Base-by-base conservation (phyloP, 1,140 invertebrate species). In the Aphaenogaster ashmeadi region DNA sequence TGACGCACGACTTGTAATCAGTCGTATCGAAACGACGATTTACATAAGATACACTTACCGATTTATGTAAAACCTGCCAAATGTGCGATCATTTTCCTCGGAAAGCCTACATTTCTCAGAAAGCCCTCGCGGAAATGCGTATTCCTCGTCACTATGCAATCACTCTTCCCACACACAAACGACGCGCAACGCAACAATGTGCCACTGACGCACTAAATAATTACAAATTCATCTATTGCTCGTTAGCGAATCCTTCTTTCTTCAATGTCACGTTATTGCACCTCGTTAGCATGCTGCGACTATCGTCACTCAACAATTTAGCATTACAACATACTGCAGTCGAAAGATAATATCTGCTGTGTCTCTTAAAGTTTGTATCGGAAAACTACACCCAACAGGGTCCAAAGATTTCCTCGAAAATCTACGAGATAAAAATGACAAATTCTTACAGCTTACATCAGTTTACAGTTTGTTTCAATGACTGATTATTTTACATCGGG, bases 151-250 rank as follows among this genome's bases (percentile, higher is more conserved):
- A 47, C 62, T 33, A 5, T 47, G 21, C 67, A 15, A 66, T 67
- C 77, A 72, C 54, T 74, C 13, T 60, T 58, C n/a, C 8, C 36
- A 9, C 36, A 15, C 66, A 44, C 21, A 33, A 7, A 50, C 41
- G 18, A 47, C 38, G 74, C 15, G 38, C 38, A 58, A 78, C 41
- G 18, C 44, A 38, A 36, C 71, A 33, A n/a, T 8, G n/a, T 27
- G 38, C 44, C 36, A 81, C 21, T 69, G 36, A 41, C 50, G 38
- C 79, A 44, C 36, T 41, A 38, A 41, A 58, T 41, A 71, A 84
- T 75, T 50, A n/a, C 13, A 60, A 60, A 74, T 75, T 74, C 44
- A 60, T 50, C 11, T 36, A 58, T 50, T 75, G 54, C 27, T 74
- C 38, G 13, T 72, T 83, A 83, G 15, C 54, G 4, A 33, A 60